Base-by-base conservation (phyloP, 2,888 invertebrate genomes). In the Listrodromus nycthemerus region DNA sequence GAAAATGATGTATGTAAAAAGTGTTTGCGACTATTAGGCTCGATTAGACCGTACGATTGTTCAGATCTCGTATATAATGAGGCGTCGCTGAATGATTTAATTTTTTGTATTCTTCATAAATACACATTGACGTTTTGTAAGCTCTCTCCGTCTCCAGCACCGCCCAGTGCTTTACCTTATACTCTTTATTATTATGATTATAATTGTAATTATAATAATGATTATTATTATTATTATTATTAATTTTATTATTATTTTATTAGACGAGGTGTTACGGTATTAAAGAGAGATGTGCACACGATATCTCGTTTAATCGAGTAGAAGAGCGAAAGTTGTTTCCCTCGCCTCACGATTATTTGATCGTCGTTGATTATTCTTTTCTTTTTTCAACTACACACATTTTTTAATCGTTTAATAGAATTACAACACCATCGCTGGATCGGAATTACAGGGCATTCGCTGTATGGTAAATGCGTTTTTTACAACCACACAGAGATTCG, bases 21-120 rank as follows among this genome's bases (percentile, higher is more conserved):
- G 37, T 73, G 63, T 75, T 50, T 66, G 80, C 83, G 75, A 76
- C 58, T 45, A 10, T 50, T 75, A 33, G 45, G 33, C 70, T 58
- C 27, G 71, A 76, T 76, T 65, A 48, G 67, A 41, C 66, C 75
- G 63, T 71, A 75, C 70, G 63, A 67, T 73, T 66, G 19, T 77
- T 48, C 33, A 63, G 63, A 78, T 63, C 63, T 78, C 58, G 61
- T 67, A 52, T 58, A 45, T 27, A 71, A 66, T 45, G 67, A 61
- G 33, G 48, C 55, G 61, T 75, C 76, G 80, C 80, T 71, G 83
- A 84, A 76, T 76, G 21, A 66, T 24, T 67, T 55, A 27, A 30
- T 66, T 61, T 45, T 41, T 75, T 50, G 33, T 66, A 75, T 76
- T 73, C 69, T 55, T 67, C n/a, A n/a, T 21, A 55, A 67, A 85